These are phyloP conservation scores for Siniperca chuatsi DNA, from an alignment of 2,113 vertebrate species.

Conservation along the genomic window DNA sequence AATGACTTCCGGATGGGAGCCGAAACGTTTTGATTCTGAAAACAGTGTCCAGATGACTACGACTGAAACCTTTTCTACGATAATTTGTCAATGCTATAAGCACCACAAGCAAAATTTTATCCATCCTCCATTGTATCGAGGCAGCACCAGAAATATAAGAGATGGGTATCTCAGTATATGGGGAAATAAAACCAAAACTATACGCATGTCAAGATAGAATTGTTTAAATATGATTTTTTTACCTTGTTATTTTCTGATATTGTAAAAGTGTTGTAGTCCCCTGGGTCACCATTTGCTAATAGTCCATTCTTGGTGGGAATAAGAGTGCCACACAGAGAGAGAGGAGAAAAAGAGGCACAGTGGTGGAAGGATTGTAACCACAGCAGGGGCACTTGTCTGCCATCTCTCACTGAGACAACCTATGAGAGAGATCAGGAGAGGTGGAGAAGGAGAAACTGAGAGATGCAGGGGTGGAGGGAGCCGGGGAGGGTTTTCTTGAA, in stretches of 20 bases:
- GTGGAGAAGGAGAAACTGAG: constrained; percentile 42
- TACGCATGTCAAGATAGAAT: background rate
- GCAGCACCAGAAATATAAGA: background rate
- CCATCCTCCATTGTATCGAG: background rate
- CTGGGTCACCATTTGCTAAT: constrained; percentile 17
- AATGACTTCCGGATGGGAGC: too few relatives aligned
- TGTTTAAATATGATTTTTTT: background rate
- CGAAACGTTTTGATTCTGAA: too few relatives aligned
- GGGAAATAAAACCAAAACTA: background rate
- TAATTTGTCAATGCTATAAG: background rate
- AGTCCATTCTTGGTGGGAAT: constrained; percentile 4
- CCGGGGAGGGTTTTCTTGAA: constrained; percentile 41
- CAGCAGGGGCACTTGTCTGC: constrained; percentile 69
- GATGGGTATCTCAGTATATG: background rate
- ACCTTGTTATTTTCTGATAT: constrained; percentile 3
- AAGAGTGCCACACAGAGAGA: constrained; percentile 21
- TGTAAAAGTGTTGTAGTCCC: background rate
- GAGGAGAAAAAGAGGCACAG: constrained; percentile 14
- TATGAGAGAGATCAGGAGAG: constrained; percentile 59
- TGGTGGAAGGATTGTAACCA: constrained; percentile 48
- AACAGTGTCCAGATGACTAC: too few relatives aligned
- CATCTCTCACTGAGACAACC: constrained; percentile 57
- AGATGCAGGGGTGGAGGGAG: constrained; percentile 32
- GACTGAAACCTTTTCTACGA: too few relatives aligned
- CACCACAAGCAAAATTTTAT: background rate